phyloP scores from a whole-genome alignment of 2,113 vertebrate species.

The Emydocephalus ijimae region DNA sequence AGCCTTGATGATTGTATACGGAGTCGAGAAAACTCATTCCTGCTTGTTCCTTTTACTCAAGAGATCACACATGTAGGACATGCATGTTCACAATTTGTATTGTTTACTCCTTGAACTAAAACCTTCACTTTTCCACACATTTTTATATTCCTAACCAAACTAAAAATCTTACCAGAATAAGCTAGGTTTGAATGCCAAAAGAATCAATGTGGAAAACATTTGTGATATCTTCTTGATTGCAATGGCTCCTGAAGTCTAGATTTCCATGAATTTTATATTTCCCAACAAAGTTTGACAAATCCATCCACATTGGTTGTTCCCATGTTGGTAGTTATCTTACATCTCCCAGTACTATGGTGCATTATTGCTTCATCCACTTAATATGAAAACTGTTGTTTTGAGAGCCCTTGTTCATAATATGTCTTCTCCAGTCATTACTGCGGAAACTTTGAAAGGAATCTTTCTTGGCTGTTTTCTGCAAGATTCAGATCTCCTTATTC shows the following conservation, averaged over 20 bases:
- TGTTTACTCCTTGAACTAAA: background rate
- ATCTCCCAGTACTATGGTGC: background rate
- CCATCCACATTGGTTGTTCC: background rate
- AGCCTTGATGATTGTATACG: background rate
- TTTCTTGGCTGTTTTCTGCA: background rate
- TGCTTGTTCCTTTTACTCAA: background rate
- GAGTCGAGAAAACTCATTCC: background rate
- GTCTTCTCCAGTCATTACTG: background rate
- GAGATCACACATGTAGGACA: background rate
- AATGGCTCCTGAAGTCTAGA: background rate
- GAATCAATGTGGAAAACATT: background rate
- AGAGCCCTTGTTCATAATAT: background rate
- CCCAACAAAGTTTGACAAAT: background rate
- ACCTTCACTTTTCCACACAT: background rate
- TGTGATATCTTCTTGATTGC: background rate
- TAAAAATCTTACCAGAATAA: background rate
- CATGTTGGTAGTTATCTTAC: background rate
- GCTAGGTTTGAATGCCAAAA: background rate
- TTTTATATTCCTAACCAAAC: background rate
- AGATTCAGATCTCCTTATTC: background rate
- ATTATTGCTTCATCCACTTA: background rate
- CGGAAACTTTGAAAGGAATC: background rate
- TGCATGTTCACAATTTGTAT: background rate
- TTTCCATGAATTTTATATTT: background rate
- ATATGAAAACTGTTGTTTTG: background rate